A percentile compares a stretch with the other conserved stretches of the same genome.
Evolutionary conservation across 2,797 vertebrate species (phyloP).

Genomic region (Loriculus beryllinus): DNA sequence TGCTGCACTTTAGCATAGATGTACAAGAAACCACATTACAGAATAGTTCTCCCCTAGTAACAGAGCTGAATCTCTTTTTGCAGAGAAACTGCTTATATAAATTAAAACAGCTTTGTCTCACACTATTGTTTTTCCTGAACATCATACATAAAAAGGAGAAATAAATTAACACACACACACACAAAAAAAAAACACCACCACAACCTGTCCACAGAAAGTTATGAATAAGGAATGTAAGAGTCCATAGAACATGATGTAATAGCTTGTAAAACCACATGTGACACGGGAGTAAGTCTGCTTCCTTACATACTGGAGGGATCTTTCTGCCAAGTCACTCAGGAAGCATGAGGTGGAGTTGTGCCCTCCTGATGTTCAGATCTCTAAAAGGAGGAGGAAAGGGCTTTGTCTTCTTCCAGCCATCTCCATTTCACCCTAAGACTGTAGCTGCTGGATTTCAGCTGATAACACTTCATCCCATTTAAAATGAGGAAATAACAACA

Average conservation of each 20-base stretch:
- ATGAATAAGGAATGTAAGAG: not conserved
- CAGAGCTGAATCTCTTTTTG: not conserved
- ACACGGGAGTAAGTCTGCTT: not conserved
- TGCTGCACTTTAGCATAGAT: slow-evolving; percentile 19
- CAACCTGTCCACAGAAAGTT: not conserved
- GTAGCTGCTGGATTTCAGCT: not conserved
- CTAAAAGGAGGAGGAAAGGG: not conserved
- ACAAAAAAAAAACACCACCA: not conserved
- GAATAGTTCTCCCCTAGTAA: slow-evolving; percentile 6
- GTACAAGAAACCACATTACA: slow-evolving; percentile 26
- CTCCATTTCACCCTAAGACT: not conserved
- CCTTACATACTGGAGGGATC: not conserved
- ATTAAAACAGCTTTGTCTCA: not conserved
- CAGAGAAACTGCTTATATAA: not conserved
- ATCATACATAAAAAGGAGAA: not conserved
- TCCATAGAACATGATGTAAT: not conserved
- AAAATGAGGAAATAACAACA: not conserved
- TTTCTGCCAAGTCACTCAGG: not conserved
- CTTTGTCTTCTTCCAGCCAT: not conserved
- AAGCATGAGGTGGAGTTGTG: not conserved
- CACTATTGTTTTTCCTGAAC: not conserved
- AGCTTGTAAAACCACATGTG: not conserved
- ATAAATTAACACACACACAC: not conserved
- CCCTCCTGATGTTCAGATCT: not conserved
- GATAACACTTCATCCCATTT: not conserved